These are phyloP conservation scores for Gymnocheta viridis DNA, from an alignment of 2,888 invertebrate genomes.

Conservation along the genomic window DNA sequence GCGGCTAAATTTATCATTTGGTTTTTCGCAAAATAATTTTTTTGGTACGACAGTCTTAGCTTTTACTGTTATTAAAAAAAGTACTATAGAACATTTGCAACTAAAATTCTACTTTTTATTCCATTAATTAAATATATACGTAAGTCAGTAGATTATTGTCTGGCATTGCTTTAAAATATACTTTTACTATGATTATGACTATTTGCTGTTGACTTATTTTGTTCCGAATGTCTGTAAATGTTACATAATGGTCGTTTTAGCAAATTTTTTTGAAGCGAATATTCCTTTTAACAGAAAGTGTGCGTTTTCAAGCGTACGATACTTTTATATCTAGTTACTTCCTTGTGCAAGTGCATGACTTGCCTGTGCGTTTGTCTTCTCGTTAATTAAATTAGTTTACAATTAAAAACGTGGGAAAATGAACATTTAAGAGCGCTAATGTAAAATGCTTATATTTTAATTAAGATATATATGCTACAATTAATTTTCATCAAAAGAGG, in stretches of 20 bases:
- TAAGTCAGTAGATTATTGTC: not conserved
- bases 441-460: slow-evolving; percentile 64
- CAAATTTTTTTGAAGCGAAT: not conserved
- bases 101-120: too few species aligned
- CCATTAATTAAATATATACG: not conserved
- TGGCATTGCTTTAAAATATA: slow-evolving; percentile 18
- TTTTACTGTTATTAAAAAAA: too few species aligned
- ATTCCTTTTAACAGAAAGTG: slow-evolving; percentile 16
- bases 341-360: not conserved
- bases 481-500: slow-evolving; percentile 57
- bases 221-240: slow-evolving; percentile 16
- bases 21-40: not conserved
- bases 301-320: slow-evolving; percentile 35
- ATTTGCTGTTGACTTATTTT: not conserved
- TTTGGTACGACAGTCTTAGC: too few species aligned
- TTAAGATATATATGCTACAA: slow-evolving; percentile 53
- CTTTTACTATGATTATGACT: not conserved
- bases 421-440: slow-evolving; percentile 65
- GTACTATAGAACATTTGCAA: too few species aligned
- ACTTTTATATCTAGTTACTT: slow-evolving; percentile 26
- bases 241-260: slow-evolving; percentile 7
- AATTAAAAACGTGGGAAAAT: slow-evolving; percentile 66
- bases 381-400: slow-evolving; percentile 64
- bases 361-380: slow-evolving; percentile 47
- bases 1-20: not conserved